These are phyloP conservation scores for Circaetus gallicus DNA, from an alignment of 2,113 vertebrate species.

Conservation along the genomic window DNA sequence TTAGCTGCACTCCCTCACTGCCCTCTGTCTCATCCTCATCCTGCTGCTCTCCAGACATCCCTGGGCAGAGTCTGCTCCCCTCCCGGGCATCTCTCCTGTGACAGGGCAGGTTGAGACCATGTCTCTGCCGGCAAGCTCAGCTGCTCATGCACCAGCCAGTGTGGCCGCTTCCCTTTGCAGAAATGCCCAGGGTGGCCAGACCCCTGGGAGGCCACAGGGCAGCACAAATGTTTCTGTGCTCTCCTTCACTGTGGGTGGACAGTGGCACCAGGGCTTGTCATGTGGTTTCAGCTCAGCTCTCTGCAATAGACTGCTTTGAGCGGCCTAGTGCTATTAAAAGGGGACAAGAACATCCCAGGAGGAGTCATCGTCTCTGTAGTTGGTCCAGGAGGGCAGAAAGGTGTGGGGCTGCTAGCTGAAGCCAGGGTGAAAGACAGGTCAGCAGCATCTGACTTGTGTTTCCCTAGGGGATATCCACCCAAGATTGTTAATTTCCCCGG, in stretches of 20 bases:
- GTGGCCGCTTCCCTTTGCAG: neutral
- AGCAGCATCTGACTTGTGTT: neutral
- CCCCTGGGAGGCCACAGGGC: neutral
- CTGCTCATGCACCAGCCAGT: neutral
- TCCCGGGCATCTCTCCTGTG: neutral
- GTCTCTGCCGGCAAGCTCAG: neutral
- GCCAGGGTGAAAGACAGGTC: neutral
- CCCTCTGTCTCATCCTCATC: neutral
- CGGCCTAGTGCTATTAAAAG: neutral
- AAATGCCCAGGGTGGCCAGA: neutral
- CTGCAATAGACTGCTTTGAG: neutral
- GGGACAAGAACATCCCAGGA: neutral
- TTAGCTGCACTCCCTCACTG: neutral
- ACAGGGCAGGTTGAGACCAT: accelerated
- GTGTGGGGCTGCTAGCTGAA: neutral
- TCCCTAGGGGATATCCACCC: neutral
- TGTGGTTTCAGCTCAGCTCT: neutral
- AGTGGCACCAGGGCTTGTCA: neutral
- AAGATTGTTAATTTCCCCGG: neutral
- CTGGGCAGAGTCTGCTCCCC: neutral
- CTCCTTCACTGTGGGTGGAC: neutral
- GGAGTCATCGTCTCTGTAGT: neutral
- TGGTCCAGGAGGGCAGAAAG: neutral
- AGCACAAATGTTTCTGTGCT: neutral
- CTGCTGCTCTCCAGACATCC: neutral